phyloP scores from a whole-genome alignment of 2,113 vertebrate species.

The Gila orcuttii region DNA sequence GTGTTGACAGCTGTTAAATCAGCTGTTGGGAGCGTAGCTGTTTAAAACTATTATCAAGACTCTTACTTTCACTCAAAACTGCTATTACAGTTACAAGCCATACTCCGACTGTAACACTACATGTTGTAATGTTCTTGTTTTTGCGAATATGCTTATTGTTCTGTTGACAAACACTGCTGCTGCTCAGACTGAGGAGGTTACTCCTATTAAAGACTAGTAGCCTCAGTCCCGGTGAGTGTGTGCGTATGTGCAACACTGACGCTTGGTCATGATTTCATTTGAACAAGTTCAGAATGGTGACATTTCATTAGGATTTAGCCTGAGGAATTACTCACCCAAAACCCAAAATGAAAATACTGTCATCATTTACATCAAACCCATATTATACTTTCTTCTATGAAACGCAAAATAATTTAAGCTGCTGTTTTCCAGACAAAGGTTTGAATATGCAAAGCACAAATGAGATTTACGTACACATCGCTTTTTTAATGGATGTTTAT shows the following conservation, averaged over 20 bases:
- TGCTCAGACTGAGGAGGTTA: slow-evolving; percentile 51
- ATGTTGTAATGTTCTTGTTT: not conserved
- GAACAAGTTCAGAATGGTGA: not conserved
- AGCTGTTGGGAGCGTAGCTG: too few relatives aligned
- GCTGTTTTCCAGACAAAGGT: not conserved
- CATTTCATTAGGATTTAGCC: not conserved
- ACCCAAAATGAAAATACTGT: not conserved
- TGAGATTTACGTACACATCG: too few relatives aligned
- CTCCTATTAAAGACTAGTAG: slow-evolving; percentile 44
- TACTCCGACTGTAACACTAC: not conserved
- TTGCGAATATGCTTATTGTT: slow-evolving; percentile 34
- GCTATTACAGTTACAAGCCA: too few relatives aligned
- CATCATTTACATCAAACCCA: not conserved
- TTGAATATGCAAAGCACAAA: too few relatives aligned
- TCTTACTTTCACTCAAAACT: too few relatives aligned
- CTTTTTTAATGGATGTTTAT: not conserved
- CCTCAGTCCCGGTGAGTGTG: slow-evolving; percentile 50
- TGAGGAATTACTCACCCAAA: not conserved
- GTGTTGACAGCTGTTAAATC: too few relatives aligned
- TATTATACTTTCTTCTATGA: not conserved
- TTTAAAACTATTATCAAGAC: too few relatives aligned
- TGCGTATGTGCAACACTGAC: not conserved
- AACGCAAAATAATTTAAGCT: not conserved
- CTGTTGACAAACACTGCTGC: slow-evolving; percentile 45
- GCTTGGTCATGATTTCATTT: not conserved